These are phyloP conservation scores for Chelmon rostratus DNA, from an alignment of 2,797 vertebrate species.

Conservation along the genomic window DNA sequence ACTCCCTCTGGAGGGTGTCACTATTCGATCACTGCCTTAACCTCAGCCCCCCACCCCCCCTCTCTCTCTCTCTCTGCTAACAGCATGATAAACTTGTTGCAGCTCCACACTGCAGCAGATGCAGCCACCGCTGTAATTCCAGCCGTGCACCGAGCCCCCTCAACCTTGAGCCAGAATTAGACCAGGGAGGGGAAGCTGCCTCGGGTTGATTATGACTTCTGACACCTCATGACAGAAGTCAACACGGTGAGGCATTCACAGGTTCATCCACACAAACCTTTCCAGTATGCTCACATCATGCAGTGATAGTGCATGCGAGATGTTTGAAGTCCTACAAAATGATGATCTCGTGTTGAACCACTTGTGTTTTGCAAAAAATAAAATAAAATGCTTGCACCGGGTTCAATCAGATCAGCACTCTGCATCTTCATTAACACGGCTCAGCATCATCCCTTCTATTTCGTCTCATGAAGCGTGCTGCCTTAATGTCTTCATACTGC, in stretches of 20 bases:
- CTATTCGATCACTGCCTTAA: slow-evolving; percentile 33
- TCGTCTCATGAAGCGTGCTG: neutral
- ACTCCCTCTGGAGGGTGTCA: slow-evolving; percentile 45
- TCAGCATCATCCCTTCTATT: neutral
- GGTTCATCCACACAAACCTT: slow-evolving; percentile 17
- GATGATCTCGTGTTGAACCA: neutral
- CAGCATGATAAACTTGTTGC: slow-evolving; percentile 69
- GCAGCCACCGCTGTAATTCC: slow-evolving; percentile 68
- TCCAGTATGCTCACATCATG: neutral
- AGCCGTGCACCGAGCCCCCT: slow-evolving; percentile 38
- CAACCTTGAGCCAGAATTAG: slow-evolving; percentile 59
- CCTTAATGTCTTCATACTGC: neutral
- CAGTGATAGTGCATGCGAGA: neutral
- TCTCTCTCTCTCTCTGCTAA: slow-evolving; percentile 9
- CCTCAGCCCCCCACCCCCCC: slow-evolving; percentile 13
- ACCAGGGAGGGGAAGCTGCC: slow-evolving; percentile 1
- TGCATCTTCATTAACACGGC: neutral
- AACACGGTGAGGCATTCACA: slow-evolving; percentile 25
- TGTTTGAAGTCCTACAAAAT: neutral
- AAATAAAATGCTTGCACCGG: slow-evolving; percentile 23
- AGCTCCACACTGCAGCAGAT: slow-evolving; percentile 76
- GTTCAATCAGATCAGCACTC: neutral
- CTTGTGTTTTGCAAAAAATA: slow-evolving; percentile 31
- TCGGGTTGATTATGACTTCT: slow-evolving; percentile 29
- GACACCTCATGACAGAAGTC: slow-evolving; percentile 30